Percentiles rank a stretch among this genome's conserved stretches.
Conservation (phyloP, 23 tunicate genomes). For the Styela clava region DNA sequence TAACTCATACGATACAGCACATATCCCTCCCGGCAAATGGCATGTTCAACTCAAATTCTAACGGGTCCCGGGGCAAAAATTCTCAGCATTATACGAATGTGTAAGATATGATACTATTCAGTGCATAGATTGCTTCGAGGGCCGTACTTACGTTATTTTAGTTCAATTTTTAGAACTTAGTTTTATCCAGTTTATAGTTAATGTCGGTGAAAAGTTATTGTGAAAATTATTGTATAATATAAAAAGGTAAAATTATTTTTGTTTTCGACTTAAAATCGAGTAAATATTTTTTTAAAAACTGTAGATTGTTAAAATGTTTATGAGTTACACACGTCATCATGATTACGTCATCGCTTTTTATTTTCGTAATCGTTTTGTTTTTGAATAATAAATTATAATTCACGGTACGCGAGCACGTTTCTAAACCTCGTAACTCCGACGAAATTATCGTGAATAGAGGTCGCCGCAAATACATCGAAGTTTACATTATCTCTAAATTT, state of each 20-base stretch:
- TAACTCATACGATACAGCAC: neutral
- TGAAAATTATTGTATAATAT: no score
- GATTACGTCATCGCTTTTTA: neutral
- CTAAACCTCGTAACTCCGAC: neutral
- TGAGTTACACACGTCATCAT: neutral
- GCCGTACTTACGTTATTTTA: no score
- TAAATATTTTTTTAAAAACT: no score
- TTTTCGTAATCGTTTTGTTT: neutral
- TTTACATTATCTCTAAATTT: no score
- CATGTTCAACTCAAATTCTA: conserved; percentile 1
- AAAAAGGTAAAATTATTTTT: no score
- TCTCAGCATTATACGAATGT: conserved; percentile 16
- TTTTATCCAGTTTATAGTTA: no score
- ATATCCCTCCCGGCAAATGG: conserved; percentile 28
- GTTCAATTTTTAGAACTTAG: no score
- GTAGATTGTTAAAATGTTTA: no score
- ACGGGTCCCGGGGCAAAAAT: conserved; percentile 27
- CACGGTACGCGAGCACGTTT: neutral
- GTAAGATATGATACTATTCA: neutral
- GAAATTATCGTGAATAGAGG: no score
- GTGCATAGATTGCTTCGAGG: neutral
- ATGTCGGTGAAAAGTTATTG: no score
- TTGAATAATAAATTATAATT: neutral
- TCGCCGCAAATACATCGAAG: no score
- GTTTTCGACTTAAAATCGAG: no score